Evolutionary conservation across 2,888 invertebrate genomes (phyloP), one percentile per base, ranked within the genome.

Genomic region (Malachius bipustulatus): DNA sequence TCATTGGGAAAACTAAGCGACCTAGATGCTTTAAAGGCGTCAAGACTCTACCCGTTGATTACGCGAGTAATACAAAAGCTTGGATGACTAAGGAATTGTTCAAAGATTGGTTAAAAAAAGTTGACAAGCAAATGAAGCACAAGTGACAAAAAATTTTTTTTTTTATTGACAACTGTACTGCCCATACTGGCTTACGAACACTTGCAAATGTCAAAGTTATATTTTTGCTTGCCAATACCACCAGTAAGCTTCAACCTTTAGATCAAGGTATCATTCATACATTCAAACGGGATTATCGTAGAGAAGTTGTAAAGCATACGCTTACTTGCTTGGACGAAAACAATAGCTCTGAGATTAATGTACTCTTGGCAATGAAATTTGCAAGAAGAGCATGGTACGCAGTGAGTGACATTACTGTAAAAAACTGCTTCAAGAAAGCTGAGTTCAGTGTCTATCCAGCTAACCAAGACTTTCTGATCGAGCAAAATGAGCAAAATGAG

Each of bases 181-280:
- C 40, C 16, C 40, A 43, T 32, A 30, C 36, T 9, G 28, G 36
- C 10, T 32, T 37, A 15, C 28, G 29, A 33, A 15, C 3, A 24
- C 35, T 39, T 26, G 28, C 28, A 30, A 19, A 11, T 13, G 37
- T 43, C 12, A 14, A 46, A 35, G 34, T 43, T 8, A 29, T 41
- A 24, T 52, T 45, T 38, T 43, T 53, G 13, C 49, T 50, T 14
- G 41, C 47, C 32, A 54, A 52, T 37, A 49, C 46, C 6, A 52
- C 50, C 19, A 43, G 47, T 4, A 38, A 49, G 13, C 41, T 55
- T 4, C 50, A 51, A 37, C 49, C 47, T 29, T 38, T 47, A 30
- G 49, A 48, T 41, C 47, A 50, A 43, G 50, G 43, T 9, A 39
- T 44, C 14, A 44, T 47, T 28, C 13, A 38, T 30, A 43, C 30